These are phyloP conservation scores for Epinephelus coioides DNA, from an alignment of 2,797 vertebrate genomes.

Conservation along the genomic window DNA sequence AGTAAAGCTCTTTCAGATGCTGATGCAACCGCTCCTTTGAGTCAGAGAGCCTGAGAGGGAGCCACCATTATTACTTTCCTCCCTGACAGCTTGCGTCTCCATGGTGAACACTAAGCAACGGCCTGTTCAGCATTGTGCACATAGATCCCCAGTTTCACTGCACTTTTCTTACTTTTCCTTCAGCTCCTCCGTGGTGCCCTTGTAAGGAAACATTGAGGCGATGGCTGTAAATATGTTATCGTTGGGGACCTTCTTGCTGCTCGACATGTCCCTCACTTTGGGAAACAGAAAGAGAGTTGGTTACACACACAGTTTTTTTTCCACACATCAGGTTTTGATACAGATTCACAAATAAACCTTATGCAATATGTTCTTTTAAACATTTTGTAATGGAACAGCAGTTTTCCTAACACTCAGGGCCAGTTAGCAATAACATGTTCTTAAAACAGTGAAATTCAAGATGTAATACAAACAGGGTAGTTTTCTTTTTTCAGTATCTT, in stretches of 20 bases:
- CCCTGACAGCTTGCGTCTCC: constrained; percentile 71
- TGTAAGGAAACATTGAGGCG: constrained; percentile 98
- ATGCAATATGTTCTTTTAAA: constrained; percentile 48
- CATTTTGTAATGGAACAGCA: constrained; percentile 8
- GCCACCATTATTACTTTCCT: constrained; percentile 72
- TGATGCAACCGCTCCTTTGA: constrained; percentile 67
- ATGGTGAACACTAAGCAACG: constrained; percentile 82
- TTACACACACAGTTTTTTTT: constrained; percentile 31
- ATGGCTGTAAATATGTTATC: constrained; percentile 98
- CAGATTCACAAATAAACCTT: constrained; percentile 55
- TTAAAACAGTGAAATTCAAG: constrained; percentile 19
- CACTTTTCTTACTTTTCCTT: constrained; percentile 93
- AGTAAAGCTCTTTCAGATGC: constrained; percentile 69
- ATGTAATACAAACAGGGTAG: constrained; percentile 2
- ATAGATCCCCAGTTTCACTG: constrained; percentile 34
- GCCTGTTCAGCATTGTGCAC: constrained; percentile 57
- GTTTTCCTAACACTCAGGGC: constrained; percentile 27
- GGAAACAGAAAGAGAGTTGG: constrained; percentile 42
- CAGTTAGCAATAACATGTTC: constrained; percentile 14
- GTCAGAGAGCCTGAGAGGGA: constrained; percentile 52
- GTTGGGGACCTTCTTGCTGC: constrained; percentile 91
- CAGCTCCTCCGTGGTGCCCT: constrained; percentile 95
- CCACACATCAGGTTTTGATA: constrained; percentile 45
- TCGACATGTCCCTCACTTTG: constrained; percentile 88
- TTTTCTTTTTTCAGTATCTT: background rate